Evolutionary conservation across 2,113 vertebrate genomes (phyloP).

Genomic region (mouse (Mus musculus)): DNA sequence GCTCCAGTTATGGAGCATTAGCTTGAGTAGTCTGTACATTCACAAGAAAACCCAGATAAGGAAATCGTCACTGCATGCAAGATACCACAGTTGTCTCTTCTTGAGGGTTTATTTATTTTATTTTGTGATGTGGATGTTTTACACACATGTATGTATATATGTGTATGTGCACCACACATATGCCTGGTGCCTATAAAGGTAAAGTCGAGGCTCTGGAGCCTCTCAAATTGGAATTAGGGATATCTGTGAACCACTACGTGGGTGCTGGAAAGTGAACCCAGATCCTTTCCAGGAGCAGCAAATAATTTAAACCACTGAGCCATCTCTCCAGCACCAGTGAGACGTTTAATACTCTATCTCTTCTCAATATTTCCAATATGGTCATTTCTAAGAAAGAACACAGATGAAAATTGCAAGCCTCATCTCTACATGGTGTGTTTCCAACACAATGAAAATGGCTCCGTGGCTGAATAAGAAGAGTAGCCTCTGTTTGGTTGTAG

Average conservation of each 20-base stretch:
- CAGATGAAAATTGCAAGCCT: not conserved
- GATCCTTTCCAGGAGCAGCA: not conserved
- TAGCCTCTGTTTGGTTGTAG: not conserved
- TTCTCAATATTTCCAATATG: not conserved
- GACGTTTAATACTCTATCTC: not conserved
- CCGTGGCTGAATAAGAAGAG: not conserved
- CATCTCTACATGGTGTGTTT: not conserved
- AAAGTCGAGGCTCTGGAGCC: too few relatives aligned
- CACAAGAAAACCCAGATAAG: not conserved
- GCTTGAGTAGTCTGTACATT: not conserved
- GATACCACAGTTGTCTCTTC: not conserved
- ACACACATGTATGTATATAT: not conserved
- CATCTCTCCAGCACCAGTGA: not conserved
- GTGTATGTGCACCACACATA: not conserved
- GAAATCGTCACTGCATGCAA: not conserved
- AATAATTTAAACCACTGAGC: not conserved
- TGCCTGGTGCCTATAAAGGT: not conserved
- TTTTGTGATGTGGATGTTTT: not conserved
- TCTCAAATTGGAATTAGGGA: not conserved
- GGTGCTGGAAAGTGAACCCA: not conserved
- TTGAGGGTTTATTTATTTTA: not conserved
- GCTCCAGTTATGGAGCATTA: not conserved
- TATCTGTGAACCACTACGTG: not conserved
- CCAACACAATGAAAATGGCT: not conserved
- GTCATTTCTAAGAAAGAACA: constrained; percentile 3